Evolutionary conservation across 92 coral and sea anemone species (phyloP), one percentile per base, ranked within the genome.

Genomic region (Metridium senile): DNA sequence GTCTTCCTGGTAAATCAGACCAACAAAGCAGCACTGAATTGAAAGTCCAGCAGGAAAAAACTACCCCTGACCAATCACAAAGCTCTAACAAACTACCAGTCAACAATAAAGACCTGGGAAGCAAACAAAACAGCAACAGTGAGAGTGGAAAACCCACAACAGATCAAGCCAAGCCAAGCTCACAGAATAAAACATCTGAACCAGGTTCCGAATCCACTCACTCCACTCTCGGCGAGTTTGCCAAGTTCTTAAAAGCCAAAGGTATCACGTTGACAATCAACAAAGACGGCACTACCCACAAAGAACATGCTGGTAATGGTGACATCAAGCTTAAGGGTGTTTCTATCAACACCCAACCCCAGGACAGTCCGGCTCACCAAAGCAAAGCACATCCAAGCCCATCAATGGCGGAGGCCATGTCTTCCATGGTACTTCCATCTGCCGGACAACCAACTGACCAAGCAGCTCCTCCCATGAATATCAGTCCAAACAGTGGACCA

Each of bases 191-290:
- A 25, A 9, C 11, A 19, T 23, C 51, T 20, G 28, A 43, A 57
- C 26, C 29, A 57, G 9, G 11, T 6, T 8, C 28, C 59, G 28
- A 51, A 51, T 18, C 34, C 19, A 25, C 51, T 8, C 49, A 68
- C 30, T 66, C 76, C 2, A 51, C 84, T 0, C 58, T 79, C 7
- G 84, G 84, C 11, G 32, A 79, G 26, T 79, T 79, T 26, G 84
- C 84, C 27, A 74, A 79, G 66, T 79, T 79, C 76, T 62, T 79
- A 39, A 79, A 79, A 70, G 21, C 75, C 1, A 79, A 79, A 69
- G 84, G 84, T 9, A 79, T 79, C 11, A 68, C 68, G 16, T 25
- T 79, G 61, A 79, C 84, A 21, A 65, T 77, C 26, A 65, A 77
- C 31, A 77, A 77, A 29, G 71, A 54, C 6, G 25, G 39, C 23